phyloP scores from a whole-genome alignment of 1,140 invertebrate genomes.

The Lerema accius region DNA sequence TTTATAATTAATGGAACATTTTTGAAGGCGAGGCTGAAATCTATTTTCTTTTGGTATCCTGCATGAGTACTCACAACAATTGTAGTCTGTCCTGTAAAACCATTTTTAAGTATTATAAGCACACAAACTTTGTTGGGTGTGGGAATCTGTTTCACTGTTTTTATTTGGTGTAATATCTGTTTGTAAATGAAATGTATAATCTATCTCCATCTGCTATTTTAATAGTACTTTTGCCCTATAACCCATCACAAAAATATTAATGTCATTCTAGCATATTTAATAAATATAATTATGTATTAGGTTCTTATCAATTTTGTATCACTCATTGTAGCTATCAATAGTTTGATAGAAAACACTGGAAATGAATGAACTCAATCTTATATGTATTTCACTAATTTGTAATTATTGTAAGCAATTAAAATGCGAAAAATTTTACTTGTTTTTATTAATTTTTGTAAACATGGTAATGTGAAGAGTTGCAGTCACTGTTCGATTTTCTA shows the following conservation, averaged over 20 bases:
- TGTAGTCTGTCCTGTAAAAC: too few species aligned
- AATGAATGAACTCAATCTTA: conserved; percentile 59
- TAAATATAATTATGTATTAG: conserved; percentile 20
- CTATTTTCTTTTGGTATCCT: too few species aligned
- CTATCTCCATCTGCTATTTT: neutral
- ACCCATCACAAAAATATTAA: conserved; percentile 22
- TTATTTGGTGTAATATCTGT: too few species aligned
- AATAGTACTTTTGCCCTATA: conserved; percentile 8
- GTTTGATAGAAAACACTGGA: conserved; percentile 43
- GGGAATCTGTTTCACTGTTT: too few species aligned
- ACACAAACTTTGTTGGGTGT: too few species aligned
- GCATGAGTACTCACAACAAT: too few species aligned
- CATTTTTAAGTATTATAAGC: too few species aligned
- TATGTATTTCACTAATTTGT: conserved; percentile 52
- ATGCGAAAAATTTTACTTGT: conserved; percentile 36
- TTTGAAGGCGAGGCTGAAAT: too few species aligned
- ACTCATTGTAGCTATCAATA: conserved; percentile 37
- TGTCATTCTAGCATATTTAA: conserved; percentile 20
- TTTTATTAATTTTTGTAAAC: conserved; percentile 6
- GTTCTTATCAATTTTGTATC: conserved; percentile 22
- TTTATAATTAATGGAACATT: too few species aligned
- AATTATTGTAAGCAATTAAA: conserved; percentile 44
- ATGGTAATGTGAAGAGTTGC: conserved; percentile 31
- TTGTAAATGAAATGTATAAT: neutral
- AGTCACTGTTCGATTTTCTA: conserved; percentile 61